These are phyloP conservation scores for Onychorhynchus coronatus DNA, from an alignment of 2,113 vertebrate genomes.

Conservation along the genomic window DNA sequence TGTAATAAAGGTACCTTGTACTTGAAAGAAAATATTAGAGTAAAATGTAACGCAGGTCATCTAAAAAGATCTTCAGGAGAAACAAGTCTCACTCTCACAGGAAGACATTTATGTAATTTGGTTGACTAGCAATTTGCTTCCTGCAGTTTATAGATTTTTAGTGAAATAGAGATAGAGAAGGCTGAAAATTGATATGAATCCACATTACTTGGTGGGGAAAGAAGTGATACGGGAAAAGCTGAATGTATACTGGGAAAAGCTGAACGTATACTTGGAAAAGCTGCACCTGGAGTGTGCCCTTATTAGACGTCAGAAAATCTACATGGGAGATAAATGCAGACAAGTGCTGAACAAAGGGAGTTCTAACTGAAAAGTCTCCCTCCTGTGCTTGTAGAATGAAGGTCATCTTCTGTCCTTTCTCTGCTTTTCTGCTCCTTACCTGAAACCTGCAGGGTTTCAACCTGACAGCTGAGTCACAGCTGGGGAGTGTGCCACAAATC, in stretches of 20 bases:
- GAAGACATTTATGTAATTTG: not conserved
- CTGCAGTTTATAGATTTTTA: not conserved
- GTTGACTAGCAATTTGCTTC: not conserved
- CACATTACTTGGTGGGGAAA: not conserved
- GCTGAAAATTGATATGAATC: not conserved
- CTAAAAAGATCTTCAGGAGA: not conserved
- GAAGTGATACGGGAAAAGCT: not conserved
- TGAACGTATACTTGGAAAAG: not conserved
- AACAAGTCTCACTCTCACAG: not conserved
- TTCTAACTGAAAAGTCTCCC: not conserved
- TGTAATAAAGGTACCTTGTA: not conserved
- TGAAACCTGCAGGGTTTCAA: not conserved
- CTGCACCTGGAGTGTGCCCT: not conserved
- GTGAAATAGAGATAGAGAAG: not conserved
- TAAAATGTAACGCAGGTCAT: not conserved
- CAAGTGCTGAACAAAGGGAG: not conserved
- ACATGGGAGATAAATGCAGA: not conserved
- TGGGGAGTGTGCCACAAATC: not conserved
- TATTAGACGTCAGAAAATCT: not conserved
- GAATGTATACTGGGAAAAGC: not conserved
- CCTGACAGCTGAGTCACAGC: not conserved
- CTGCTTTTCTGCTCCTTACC: not conserved
- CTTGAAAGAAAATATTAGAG: not conserved
- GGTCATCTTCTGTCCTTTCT: not conserved
- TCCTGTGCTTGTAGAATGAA: not conserved